Base-by-base conservation (phyloP, 2,113 vertebrate genomes). In the Uropsilus gracilis region DNA sequence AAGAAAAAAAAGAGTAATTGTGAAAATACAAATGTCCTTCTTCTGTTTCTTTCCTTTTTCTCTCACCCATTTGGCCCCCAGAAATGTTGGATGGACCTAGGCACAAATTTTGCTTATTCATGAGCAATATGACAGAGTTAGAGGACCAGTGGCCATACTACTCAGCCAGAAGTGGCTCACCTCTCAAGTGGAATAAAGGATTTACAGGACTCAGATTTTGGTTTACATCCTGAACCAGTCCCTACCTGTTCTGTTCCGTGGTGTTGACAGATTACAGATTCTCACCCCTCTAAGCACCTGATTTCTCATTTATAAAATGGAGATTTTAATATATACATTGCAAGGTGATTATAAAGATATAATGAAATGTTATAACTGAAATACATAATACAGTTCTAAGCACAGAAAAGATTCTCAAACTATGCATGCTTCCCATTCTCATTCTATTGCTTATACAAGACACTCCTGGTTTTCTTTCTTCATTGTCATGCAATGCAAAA, bases 291-390 rank as follows among this genome's bases (percentile, higher is more conserved):
- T 50, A 90, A 90, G 22, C 14, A 77, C 63, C 13, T 66, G 20
- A 68, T 78, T 81, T 91, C 30, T 82, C 44, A 69, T n/a, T 17
- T 73, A 72, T 34, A 95, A 92, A 90, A 78, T 20, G 14, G 34
- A 34, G 3, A 39, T 63, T 85, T 75, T 72, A 89, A 86, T 46
- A 78, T 6, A 28, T 46, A 42, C 3, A 1, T 81, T 72, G 2
- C 6, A 86, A 92, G 1, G 17, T 83, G 17, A 16, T 48, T 83
- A 48, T 55, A 32, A 80, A 87, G 89, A 90, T 72, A 66, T 26
- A 71, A 63, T 83, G 22, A 77, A 83, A 86, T 78, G 34, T 26
- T 3, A 6, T 71, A 71, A 81, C 26, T 24, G 32, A 73, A 59
- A 12, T 34, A 61, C 26, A 61, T 61, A 77, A 17, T n/a, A 59